phyloP scores from a whole-genome alignment of 2,113 vertebrate species.

The Tyto alba region DNA sequence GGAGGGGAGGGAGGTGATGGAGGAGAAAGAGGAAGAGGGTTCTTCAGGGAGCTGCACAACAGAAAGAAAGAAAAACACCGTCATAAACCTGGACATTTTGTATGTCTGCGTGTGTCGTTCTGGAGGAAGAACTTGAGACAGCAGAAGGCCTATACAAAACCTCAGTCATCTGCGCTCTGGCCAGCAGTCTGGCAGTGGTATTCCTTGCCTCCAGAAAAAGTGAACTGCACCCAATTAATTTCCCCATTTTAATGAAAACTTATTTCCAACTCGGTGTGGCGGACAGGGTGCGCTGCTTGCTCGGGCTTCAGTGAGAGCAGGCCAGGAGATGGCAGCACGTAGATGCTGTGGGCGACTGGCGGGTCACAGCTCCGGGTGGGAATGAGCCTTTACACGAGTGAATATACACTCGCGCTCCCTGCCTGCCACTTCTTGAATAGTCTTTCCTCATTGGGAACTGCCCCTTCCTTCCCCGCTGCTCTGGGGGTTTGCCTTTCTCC shows the following conservation, averaged over 20 bases:
- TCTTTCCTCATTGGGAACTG: background rate
- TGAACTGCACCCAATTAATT: background rate
- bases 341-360: too few relatives aligned
- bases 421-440: background rate
- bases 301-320: background rate
- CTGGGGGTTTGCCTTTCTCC: background rate
- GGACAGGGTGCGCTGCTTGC: fast-evolving
- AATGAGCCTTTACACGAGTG: background rate
- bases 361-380: too few relatives aligned
- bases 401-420: background rate
- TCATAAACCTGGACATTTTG: background rate
- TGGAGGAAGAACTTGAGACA: background rate
- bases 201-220: background rate
- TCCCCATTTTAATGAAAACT: background rate
- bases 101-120: background rate
- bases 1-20: too few relatives aligned
- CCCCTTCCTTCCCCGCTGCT: background rate
- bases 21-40: too few relatives aligned
- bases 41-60: conserved; percentile 73
- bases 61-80: background rate
- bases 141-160: background rate
- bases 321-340: conserved; percentile 72
- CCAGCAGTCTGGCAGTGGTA: background rate
- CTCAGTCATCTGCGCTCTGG: background rate
- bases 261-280: background rate